Evolutionary conservation across 2,113 vertebrate genomes (phyloP).

Genomic region (Petrocephalus microphthalmus): DNA sequence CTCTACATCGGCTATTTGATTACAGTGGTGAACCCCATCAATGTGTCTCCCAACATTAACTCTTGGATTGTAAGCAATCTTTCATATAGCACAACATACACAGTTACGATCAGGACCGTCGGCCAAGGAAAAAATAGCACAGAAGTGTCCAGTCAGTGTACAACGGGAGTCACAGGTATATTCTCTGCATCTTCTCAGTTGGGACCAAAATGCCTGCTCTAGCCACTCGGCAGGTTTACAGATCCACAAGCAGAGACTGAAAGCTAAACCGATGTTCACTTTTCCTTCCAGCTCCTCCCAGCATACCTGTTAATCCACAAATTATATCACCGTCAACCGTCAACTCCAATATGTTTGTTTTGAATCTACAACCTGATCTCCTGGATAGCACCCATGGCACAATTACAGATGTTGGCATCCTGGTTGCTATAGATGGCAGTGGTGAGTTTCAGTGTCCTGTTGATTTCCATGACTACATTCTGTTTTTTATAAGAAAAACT

Average conservation of each 20-base stretch:
- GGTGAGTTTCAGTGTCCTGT: conserved; percentile 33
- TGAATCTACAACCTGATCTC: conserved; percentile 27
- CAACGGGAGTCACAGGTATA: conserved; percentile 72
- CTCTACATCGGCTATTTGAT: conserved; percentile 42
- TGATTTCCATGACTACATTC: not conserved
- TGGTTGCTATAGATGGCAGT: conserved; percentile 51
- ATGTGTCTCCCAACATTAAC: rapidly evolving
- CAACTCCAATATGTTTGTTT: conserved; percentile 3
- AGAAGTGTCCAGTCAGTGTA: conserved; percentile 30
- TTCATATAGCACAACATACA: conserved; percentile 59
- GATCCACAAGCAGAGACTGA: not conserved
- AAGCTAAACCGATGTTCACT: not conserved
- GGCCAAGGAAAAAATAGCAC: conserved; percentile 52
- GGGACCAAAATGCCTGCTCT: not conserved
- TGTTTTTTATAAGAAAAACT: not conserved
- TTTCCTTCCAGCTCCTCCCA: conserved; percentile 60
- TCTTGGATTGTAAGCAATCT: conserved; percentile 27
- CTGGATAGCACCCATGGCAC: conserved; percentile 62
- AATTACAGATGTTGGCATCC: conserved; percentile 65
- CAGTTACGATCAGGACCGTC: conserved; percentile 52
- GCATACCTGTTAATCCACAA: not conserved
- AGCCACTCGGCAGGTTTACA: not conserved
- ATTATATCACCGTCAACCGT: rapidly evolving
- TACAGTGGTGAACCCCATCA: not conserved
- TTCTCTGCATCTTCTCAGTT: not conserved